Evolutionary conservation across 2,797 vertebrate genomes (phyloP).

Genomic region (Poecilia picta): DNA sequence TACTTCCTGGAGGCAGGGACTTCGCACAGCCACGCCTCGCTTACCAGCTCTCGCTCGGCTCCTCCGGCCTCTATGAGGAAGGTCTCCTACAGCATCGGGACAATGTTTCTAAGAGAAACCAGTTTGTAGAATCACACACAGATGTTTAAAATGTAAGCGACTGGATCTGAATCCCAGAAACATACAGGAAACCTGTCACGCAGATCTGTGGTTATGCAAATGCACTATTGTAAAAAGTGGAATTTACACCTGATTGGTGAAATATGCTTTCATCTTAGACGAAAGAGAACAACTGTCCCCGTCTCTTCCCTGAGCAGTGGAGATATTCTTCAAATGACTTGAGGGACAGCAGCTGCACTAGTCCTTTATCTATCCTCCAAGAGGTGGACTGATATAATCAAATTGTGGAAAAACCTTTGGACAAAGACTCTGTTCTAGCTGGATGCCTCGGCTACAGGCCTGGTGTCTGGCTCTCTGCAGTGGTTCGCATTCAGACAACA

Average conservation of each 20-base stretch:
- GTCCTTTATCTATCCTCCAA: conserved; percentile 38
- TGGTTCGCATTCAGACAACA: conserved; percentile 2
- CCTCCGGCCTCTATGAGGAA: conserved; percentile 92
- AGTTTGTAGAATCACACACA: conserved; percentile 87
- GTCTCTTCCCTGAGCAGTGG: conserved; percentile 20
- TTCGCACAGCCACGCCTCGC: conserved; percentile 85
- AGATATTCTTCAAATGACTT: conserved; percentile 36
- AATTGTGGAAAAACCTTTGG: conserved; percentile 42
- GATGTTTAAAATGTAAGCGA: conserved; percentile 37
- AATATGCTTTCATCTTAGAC: conserved; percentile 31
- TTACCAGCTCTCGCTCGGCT: conserved; percentile 85
- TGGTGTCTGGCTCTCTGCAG: conserved; percentile 35
- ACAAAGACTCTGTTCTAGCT: conserved; percentile 40
- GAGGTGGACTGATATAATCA: conserved; percentile 38
- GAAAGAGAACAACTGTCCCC: conserved; percentile 44
- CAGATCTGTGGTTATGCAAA: conserved; percentile 65
- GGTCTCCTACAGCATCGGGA: conserved; percentile 98
- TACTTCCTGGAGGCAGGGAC: conserved; percentile 96
- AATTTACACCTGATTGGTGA: conserved; percentile 40
- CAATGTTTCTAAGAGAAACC: conserved; percentile 99
- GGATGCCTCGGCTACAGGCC: conserved; percentile 42
- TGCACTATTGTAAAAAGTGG: conserved; percentile 43
- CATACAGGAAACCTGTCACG: conserved; percentile 35
- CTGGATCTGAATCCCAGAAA: conserved; percentile 36
- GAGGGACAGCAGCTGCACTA: conserved; percentile 23